A percentile compares a stretch with the other conserved stretches of the same genome.
Evolutionary conservation across 2,888 invertebrate genomes (phyloP).

Genomic region (Tetragnatha montana): DNA sequence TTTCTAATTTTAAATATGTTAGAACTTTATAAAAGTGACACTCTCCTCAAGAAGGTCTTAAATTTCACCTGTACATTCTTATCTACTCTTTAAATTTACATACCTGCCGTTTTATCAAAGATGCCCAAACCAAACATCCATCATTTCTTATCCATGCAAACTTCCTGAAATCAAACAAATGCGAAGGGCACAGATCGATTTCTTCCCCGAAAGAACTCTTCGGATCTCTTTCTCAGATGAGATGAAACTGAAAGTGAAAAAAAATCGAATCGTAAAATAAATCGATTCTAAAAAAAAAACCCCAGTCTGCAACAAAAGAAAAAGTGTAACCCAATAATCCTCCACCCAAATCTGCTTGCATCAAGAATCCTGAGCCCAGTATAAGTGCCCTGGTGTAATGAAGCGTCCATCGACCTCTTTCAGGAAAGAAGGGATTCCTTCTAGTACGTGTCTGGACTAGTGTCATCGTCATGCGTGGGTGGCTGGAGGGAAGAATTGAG

Average conservation of each 20-base stretch:
- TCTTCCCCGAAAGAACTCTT: background rate
- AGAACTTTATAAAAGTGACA: too few species aligned
- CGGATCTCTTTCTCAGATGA: background rate
- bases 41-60: too few species aligned
- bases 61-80: too few species aligned
- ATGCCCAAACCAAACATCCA: too few species aligned
- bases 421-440: background rate
- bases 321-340: background rate
- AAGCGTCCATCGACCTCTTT: background rate
- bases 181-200: background rate
- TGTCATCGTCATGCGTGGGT: background rate
- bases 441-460: background rate
- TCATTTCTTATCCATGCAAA: too few species aligned
- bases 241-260: background rate
- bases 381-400: background rate
- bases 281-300: background rate
- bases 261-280: background rate
- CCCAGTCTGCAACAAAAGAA: background rate
- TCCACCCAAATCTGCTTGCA: background rate
- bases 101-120: too few species aligned
- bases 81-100: too few species aligned
- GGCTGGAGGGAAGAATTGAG: background rate
- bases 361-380: background rate
- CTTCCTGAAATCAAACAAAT: too few species aligned
- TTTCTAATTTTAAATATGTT: too few species aligned